Base-by-base conservation (phyloP, 2,888 invertebrate genomes). In the Sesia apiformis region DNA sequence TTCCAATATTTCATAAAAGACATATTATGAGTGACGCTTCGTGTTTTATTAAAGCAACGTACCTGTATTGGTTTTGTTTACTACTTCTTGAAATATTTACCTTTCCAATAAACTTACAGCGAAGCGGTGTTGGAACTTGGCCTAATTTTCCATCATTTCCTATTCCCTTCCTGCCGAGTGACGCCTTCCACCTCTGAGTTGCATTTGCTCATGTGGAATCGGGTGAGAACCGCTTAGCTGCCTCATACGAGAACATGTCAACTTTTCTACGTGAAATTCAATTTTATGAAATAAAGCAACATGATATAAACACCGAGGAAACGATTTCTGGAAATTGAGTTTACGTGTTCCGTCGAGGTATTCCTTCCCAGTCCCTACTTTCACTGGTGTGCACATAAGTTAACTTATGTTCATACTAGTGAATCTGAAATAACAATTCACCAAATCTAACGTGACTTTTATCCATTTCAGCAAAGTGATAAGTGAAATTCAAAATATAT, bases 111-210 rank as follows among this genome's bases (percentile, higher is more conserved):
- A 70, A 7, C 39, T 39, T 49, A 52, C 4, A 86, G 88, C 76
- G 89, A 88, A 78, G 88, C 88, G 89, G 87, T 89, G 87, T 86
- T 72, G 72, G 57, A 71, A 65, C 81, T 79, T 74, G 74, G 76
- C 70, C 63, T 70, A 61, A 68, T 72, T 73, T 75, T 74, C 74
- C 71, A 64, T 67, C 70, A 59, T 69, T 76, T 68, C 84, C 72
- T 77, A 81, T 88, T 89, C 81, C 80, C 73, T 76, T 84, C 74
- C 67, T 71, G 76, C 78, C 77, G 76, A 81, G 84, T 70, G 74
- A 82, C 82, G 87, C 91, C 90, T 90, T 89, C 81, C 90, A 90
- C 88, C 90, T 84, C 90, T 89, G 84, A 81, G 76, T 64, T 61
- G 60, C 59, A 61, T 60, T 67, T 73, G 62, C 76, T 88, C 78